Conservation (phyloP, 2,113 vertebrate species). For the Paradoxurus hermaphroditus region DNA sequence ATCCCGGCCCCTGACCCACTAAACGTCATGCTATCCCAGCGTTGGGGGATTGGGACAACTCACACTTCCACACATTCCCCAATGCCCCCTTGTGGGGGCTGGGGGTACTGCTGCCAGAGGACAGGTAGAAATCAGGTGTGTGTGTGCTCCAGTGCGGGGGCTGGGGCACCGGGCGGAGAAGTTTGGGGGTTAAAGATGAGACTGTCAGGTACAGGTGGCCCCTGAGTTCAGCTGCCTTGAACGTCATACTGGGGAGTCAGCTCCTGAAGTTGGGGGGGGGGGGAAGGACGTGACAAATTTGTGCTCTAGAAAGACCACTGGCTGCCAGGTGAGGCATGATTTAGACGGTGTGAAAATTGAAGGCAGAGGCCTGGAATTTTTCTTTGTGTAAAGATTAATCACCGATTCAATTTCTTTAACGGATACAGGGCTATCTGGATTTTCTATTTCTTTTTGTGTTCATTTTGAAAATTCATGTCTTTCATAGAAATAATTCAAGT, state of each 20-base stretch:
- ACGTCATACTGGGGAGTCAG: neutral
- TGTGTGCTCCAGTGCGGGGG: rapidly evolving
- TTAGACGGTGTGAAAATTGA: neutral
- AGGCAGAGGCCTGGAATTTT: neutral
- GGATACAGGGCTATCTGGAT: neutral
- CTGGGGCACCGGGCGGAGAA: rapidly evolving
- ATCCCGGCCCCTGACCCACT: neutral
- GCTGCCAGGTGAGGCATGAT: rapidly evolving
- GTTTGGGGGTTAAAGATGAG: no score
- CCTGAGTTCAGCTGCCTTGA: rapidly evolving
- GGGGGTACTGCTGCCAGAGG: neutral
- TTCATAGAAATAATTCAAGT: neutral
- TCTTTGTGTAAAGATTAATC: neutral
- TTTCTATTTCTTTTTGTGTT: neutral
- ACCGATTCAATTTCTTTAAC: neutral
- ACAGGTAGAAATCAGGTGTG: rapidly evolving
- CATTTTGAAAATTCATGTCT: neutral
- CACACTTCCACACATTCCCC: neutral
- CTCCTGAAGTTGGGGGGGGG: neutral
- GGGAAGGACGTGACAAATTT: neutral
- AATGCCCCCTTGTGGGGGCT: conserved; percentile 40
- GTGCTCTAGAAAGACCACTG: neutral
- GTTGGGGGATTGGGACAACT: neutral
- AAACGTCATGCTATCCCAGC: neutral
- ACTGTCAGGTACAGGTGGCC: no score